These are phyloP conservation scores for Scytalopus superciliaris DNA, from an alignment of 2,113 vertebrate species.

Conservation along the genomic window DNA sequence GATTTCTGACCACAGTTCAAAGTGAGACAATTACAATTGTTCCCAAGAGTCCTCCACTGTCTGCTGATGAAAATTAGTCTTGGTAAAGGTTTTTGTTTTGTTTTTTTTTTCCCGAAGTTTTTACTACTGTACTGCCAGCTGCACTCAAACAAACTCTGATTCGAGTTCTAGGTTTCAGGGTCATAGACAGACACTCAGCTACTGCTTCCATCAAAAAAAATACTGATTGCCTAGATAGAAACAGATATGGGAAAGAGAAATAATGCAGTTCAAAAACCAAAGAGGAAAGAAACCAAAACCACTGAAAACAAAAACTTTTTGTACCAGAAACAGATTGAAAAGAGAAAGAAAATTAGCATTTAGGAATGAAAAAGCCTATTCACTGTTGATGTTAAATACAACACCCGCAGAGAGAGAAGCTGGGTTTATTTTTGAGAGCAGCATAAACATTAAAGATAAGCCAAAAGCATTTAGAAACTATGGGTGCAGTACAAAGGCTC, in stretches of 20 bases:
- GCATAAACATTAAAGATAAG: slow-evolving; percentile 56
- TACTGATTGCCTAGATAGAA: not conserved
- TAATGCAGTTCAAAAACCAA: not conserved
- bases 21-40: not conserved
- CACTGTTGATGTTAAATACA: slow-evolving; percentile 47
- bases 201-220: not conserved
- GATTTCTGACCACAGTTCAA: not conserved
- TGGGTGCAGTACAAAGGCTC: slow-evolving; percentile 44
- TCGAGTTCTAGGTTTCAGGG: not conserved
- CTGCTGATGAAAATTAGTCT: not conserved
- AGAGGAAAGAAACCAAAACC: not conserved
- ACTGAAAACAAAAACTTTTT: slow-evolving; percentile 33
- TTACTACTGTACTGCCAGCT: not conserved
- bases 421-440: slow-evolving; percentile 61
- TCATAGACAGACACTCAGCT: not conserved
- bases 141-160: not conserved
- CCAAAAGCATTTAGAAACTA: slow-evolving; percentile 58
- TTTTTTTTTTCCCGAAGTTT: not conserved
- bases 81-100: not conserved
- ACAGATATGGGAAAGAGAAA: not conserved
- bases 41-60: not conserved
- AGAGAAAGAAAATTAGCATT: slow-evolving; percentile 53
- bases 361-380: slow-evolving; percentile 52
- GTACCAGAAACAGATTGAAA: slow-evolving; percentile 53
- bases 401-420: slow-evolving; percentile 52